Conservation (phyloP, 2,888 invertebrate species). For the Phengaris alcon region DNA sequence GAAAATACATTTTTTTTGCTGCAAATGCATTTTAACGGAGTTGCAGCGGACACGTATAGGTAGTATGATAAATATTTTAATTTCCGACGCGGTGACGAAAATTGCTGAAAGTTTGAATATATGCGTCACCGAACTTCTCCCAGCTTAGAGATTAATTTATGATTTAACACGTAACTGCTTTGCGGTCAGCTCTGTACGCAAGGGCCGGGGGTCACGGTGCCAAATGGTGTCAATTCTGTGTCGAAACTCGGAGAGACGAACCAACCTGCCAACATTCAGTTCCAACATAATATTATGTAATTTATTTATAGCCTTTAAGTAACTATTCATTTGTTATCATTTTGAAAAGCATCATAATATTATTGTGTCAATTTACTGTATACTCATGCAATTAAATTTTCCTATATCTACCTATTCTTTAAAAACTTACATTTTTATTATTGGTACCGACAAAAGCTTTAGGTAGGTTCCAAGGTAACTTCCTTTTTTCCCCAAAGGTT, state of each 20-base stretch:
- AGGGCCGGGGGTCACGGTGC: conserved; percentile 29
- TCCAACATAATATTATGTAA: too few relatives aligned
- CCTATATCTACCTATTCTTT: too few relatives aligned
- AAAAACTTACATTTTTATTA: too few relatives aligned
- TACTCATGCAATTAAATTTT: too few relatives aligned
- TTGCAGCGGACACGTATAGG: neutral
- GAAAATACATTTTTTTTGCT: neutral
- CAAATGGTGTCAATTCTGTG: conserved; percentile 29
- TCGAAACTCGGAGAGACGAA: conserved; percentile 16
- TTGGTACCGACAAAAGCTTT: too few relatives aligned
- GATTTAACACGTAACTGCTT: conserved; percentile 29
- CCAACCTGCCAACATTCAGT: neutral
- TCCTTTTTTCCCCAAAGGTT: too few relatives aligned
- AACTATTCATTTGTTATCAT: too few relatives aligned
- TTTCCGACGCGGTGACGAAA: conserved; percentile 7
- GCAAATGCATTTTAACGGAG: neutral
- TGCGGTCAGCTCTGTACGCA: conserved; percentile 28
- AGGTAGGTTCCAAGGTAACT: too few relatives aligned
- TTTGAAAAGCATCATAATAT: too few relatives aligned
- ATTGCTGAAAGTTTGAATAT: conserved; percentile 15
- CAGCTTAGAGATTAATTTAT: conserved; percentile 30
- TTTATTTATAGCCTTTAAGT: too few relatives aligned
- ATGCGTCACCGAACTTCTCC: conserved; percentile 13
- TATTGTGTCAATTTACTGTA: too few relatives aligned
- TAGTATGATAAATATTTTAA: conserved; percentile 3